Evolutionary conservation across 2,113 vertebrate genomes (phyloP).

Genomic region (Pteruthius melanotis): DNA sequence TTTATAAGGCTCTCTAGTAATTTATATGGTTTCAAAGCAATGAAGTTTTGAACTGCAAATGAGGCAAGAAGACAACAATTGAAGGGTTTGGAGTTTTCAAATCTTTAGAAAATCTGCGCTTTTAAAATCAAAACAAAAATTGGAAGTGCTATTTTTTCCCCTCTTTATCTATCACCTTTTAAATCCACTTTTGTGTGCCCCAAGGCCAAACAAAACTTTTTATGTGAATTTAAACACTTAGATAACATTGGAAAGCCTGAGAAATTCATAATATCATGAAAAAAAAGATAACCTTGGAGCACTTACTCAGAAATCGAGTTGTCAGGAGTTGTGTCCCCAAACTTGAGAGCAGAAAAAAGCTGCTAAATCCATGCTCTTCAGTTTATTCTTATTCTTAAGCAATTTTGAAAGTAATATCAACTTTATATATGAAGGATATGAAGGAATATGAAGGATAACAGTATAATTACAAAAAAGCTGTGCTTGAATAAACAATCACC

Average conservation of each 20-base stretch:
- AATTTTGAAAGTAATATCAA: not conserved
- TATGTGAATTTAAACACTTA: not conserved
- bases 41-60: not conserved
- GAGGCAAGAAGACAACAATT: not conserved
- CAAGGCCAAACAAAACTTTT: not conserved
- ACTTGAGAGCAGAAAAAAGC: not conserved
- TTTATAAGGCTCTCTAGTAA: not conserved
- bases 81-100: not conserved
- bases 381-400: not conserved
- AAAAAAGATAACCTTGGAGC: not conserved
- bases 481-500: not conserved
- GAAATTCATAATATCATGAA: not conserved
- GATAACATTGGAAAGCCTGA: not conserved
- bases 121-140: not conserved
- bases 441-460: not conserved
- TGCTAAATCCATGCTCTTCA: not conserved
- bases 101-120: not conserved
- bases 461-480: not conserved
- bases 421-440: too few relatives aligned
- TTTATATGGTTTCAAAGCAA: not conserved
- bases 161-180: not conserved
- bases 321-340: accelerated
- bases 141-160: not conserved
- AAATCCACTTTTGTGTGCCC: not conserved
- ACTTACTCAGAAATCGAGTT: not conserved